Evolutionary conservation across 2,888 invertebrate genomes (phyloP).

Genomic region (Drosophila limbata): DNA sequence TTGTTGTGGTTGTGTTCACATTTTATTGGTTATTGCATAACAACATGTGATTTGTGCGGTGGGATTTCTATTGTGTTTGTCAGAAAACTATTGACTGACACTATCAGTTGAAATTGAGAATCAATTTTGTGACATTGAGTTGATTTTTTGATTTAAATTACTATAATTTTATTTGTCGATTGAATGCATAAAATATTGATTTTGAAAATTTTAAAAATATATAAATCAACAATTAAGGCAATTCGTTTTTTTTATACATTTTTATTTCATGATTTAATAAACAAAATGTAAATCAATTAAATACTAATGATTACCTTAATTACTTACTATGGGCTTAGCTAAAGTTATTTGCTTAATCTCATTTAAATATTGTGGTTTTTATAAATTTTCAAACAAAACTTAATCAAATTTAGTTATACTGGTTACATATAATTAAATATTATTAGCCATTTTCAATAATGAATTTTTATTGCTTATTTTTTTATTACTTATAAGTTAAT

Average conservation of each 20-base stretch:
- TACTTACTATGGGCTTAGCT: background rate
- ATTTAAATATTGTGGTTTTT: too few species aligned
- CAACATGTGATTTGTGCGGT: slow-evolving; percentile 21
- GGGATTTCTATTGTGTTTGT: slow-evolving; percentile 36
- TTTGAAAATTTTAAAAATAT: background rate
- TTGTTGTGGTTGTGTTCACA: slow-evolving; percentile 17
- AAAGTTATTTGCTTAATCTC: too few species aligned
- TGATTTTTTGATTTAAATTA: slow-evolving; percentile 6
- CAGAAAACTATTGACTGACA: slow-evolving; percentile 33
- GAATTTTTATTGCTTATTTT: too few species aligned
- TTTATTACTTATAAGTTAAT: too few species aligned
- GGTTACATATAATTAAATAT: too few species aligned
- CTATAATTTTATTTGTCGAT: background rate
- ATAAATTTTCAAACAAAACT: too few species aligned
- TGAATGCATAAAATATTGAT: slow-evolving; percentile 1
- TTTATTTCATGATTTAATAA: too few species aligned
- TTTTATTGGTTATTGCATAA: slow-evolving; percentile 23
- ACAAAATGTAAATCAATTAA: too few species aligned
- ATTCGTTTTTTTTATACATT: too few species aligned
- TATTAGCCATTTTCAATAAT: too few species aligned
- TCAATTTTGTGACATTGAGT: slow-evolving; percentile 11
- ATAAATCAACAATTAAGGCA: background rate
- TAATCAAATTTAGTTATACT: too few species aligned
- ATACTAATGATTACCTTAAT: too few species aligned
- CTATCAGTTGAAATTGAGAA: slow-evolving; percentile 20